Conservation (phyloP, 2,113 vertebrate species). For the Bothrops jararaca region DNA sequence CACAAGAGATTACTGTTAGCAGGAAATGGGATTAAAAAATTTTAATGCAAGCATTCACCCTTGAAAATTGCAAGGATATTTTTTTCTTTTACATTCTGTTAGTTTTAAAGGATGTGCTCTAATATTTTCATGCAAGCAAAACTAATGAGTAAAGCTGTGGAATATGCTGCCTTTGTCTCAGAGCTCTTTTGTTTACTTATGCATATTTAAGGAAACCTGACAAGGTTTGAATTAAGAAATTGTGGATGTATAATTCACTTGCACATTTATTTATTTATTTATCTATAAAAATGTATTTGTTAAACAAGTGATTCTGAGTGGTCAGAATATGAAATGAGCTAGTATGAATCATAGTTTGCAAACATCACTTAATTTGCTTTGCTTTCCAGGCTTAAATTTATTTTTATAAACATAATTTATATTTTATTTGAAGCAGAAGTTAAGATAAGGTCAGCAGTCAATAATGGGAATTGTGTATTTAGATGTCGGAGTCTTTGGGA, state of each 20-base stretch:
- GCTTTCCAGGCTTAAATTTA: background rate
- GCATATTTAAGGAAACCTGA: background rate
- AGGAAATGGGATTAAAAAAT: background rate
- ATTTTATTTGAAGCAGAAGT: background rate
- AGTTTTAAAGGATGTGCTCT: background rate
- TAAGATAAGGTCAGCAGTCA: background rate
- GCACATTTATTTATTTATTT: background rate
- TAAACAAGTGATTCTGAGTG: background rate
- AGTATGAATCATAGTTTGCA: background rate
- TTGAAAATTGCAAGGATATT: background rate
- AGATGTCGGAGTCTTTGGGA: background rate
- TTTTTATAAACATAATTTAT: background rate
- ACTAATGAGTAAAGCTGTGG: background rate
- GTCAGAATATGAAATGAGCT: background rate
- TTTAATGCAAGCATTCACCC: background rate
- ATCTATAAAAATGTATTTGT: background rate
- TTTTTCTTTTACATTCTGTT: background rate
- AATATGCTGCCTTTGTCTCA: background rate
- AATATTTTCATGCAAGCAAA: background rate
- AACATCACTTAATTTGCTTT: background rate
- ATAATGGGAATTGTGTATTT: background rate
- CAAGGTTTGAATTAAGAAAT: background rate
- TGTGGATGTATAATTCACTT: background rate
- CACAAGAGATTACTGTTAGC: background rate
- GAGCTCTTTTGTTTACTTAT: background rate